phyloP scores from a whole-genome alignment of 2,113 vertebrate genomes.

The Hiodon tergisus region DNA sequence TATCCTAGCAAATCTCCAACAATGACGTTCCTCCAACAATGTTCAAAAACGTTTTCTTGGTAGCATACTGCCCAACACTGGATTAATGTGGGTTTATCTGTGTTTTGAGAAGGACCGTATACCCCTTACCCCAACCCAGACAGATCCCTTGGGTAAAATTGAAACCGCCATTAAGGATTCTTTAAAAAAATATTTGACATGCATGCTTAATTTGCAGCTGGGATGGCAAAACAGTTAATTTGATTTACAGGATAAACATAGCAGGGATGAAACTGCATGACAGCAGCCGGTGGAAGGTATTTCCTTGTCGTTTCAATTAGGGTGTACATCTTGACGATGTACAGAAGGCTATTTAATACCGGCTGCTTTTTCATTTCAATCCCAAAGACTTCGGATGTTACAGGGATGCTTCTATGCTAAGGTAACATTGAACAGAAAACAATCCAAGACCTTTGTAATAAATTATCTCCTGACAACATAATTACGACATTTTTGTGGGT shows the following conservation, averaged over 20 bases:
- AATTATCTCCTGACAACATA: too few relatives aligned
- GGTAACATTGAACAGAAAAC: background rate
- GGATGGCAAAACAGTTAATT: too few relatives aligned
- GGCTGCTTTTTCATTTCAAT: background rate
- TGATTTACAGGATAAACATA: too few relatives aligned
- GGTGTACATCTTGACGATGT: too few relatives aligned
- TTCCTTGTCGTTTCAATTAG: too few relatives aligned
- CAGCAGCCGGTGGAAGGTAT: too few relatives aligned
- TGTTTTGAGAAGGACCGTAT: background rate
- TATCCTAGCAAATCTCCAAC: slow-evolving; percentile 32
- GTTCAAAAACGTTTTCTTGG: slow-evolving; percentile 25
- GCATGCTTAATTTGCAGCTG: too few relatives aligned
- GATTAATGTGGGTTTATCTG: background rate
- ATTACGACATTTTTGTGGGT: too few relatives aligned
- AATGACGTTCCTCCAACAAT: slow-evolving; percentile 26
- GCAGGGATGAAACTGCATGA: too few relatives aligned
- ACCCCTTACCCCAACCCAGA: background rate
- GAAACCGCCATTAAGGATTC: background rate
- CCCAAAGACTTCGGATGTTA: background rate
- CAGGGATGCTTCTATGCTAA: background rate
- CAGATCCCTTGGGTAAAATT: background rate
- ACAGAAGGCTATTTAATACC: too few relatives aligned
- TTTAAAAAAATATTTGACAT: too few relatives aligned
- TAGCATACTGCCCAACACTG: background rate
- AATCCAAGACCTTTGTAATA: too few relatives aligned